Evolutionary conservation across 2,113 vertebrate species (phyloP).

Genomic region (Melanocharis versteri): DNA sequence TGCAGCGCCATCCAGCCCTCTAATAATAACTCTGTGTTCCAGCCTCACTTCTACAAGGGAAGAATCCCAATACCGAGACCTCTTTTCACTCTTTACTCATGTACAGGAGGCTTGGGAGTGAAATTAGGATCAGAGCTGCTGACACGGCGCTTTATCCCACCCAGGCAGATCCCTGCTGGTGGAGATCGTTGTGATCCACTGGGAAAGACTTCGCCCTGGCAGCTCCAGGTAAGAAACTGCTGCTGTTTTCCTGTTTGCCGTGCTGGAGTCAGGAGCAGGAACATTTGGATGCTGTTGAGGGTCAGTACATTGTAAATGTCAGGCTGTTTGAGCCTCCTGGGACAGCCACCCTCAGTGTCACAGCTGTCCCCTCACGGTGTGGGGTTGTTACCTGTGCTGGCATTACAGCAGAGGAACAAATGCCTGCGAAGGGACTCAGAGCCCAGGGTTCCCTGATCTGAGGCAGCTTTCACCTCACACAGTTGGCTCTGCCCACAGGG

Average conservation of each 20-base stretch:
- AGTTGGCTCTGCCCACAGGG: neutral
- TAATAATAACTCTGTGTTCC: neutral
- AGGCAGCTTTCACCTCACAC: neutral
- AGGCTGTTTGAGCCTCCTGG: neutral
- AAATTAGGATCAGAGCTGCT: neutral
- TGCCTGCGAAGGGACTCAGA: neutral
- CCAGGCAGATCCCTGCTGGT: neutral
- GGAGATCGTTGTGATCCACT: neutral
- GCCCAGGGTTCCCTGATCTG: neutral
- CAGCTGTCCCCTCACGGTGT: rapidly evolving
- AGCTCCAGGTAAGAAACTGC: neutral
- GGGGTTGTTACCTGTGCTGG: neutral
- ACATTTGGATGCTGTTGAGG: neutral
- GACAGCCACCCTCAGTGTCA: neutral
- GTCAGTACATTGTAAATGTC: neutral
- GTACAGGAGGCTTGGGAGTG: neutral
- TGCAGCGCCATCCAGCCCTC: neutral
- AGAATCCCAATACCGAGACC: neutral
- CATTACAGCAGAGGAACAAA: neutral
- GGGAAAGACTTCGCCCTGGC: neutral
- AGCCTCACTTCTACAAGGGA: neutral
- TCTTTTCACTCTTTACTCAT: neutral
- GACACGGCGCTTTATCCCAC: neutral
- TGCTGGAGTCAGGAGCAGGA: neutral
- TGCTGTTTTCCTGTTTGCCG: neutral